These are phyloP conservation scores for Caiman crocodilus DNA, from an alignment of 2,797 vertebrate genomes.

Conservation along the genomic window DNA sequence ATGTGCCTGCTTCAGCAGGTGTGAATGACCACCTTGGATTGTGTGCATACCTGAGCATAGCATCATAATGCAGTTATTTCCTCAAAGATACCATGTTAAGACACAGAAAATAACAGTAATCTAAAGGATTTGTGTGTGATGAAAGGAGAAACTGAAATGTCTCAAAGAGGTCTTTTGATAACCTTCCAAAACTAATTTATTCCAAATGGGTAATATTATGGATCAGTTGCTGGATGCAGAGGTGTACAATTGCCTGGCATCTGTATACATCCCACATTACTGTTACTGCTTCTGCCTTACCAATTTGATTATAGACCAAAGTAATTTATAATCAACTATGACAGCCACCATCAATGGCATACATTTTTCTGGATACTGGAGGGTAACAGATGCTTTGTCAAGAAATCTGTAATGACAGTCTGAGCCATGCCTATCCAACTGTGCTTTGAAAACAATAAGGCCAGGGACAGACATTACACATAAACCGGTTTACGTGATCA, in stretches of 20 bases:
- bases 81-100: neutral
- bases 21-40: neutral
- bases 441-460: neutral
- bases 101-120: constrained; percentile 30
- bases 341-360: neutral
- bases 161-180: neutral
- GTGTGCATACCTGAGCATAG: neutral
- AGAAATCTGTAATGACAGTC: neutral
- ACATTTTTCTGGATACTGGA: neutral
- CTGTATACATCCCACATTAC: neutral
- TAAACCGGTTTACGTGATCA: too few relatives aligned
- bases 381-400: neutral
- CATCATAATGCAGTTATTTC: neutral
- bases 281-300: neutral
- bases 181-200: neutral
- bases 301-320: neutral
- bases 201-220: neutral
- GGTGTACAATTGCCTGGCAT: neutral
- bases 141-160: constrained; percentile 29
- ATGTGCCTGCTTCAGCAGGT: accelerated
- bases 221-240: neutral
- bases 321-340: neutral
- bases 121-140: neutral
- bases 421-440: neutral
- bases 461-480: too few relatives aligned